phyloP scores from a whole-genome alignment of 2,888 invertebrate species.

The Empis livida region DNA sequence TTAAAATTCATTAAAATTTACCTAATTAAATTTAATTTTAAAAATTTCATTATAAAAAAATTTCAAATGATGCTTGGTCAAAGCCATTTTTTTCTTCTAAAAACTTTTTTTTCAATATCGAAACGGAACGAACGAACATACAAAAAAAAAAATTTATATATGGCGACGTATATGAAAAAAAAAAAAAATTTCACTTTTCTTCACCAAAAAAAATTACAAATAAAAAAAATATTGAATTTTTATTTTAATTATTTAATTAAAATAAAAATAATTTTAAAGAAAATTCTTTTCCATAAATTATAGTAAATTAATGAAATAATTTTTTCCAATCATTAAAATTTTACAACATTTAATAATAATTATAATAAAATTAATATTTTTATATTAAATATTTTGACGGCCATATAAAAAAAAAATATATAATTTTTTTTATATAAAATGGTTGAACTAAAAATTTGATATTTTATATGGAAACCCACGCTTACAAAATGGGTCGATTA shows the following conservation, averaged over 20 bases:
- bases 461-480: conserved; percentile 17
- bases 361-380: background rate
- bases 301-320: background rate
- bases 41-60: conserved; percentile 8
- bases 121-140: no score
- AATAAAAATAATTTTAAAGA: background rate
- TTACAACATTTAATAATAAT: background rate
- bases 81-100: conserved; percentile 10
- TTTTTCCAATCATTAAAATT: background rate
- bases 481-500: conserved; percentile 23
- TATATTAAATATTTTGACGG: background rate
- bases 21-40: conserved; percentile 7
- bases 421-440: background rate
- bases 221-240: no score
- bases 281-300: background rate
- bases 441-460: background rate
- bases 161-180: background rate
- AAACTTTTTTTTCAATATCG: no score
- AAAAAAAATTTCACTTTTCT: background rate
- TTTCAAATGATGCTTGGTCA: conserved; percentile 10
- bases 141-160: background rate
- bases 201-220: no score
- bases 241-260: background rate
- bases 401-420: background rate
- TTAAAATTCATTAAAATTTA: conserved; percentile 3